Evolutionary conservation across 2,888 invertebrate genomes (phyloP), one percentile per base, ranked within the genome.

Genomic region (Archips xylosteana): DNA sequence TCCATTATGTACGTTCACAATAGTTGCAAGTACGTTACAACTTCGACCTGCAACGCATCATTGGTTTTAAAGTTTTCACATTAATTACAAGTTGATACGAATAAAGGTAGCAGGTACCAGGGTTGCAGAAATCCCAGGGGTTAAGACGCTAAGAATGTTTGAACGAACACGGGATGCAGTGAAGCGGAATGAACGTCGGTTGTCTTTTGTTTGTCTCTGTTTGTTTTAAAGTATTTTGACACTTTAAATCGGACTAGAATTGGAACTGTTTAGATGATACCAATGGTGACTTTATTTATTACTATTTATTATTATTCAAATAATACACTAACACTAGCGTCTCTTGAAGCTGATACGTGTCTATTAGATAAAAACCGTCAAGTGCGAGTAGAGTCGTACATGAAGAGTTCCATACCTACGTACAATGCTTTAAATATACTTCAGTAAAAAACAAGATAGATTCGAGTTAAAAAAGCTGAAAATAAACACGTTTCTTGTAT

Each of bases 31-130:
- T 32, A 12, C 23, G 32, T 57, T 54, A 54, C 15, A 57, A 57
- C 57, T 42, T 66, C n/a, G 65, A 71, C 42, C 63, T 39, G 68
- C 13, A 59, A 69, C 68, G 73, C 68, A 69, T 69, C 68, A 64
- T 73, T 59, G 32, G 39, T 63, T 69, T 72, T 64, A 32, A 69
- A 73, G 73, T 73, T 73, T 73, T 42, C 63, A 23, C 68, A 68
- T 73, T 39, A 73, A 68, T 73, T 69, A 54, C 34, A 62, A 59
- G 60, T 42, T 39, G 62, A 57, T 23, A 61, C 66, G 12, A 45
- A 57, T 10, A 57, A 32, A 32, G 9, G 60, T 34, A 36, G 60
- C 2, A 36, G 60, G 60, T 51, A 15, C 51, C 3, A 36, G 36
- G 60, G 60, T n/a, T n/a, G n/a, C 60, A 39, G 60, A 32, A 60